Conservation (phyloP, 2,888 invertebrate genomes). For the Agapetus fuscipes region DNA sequence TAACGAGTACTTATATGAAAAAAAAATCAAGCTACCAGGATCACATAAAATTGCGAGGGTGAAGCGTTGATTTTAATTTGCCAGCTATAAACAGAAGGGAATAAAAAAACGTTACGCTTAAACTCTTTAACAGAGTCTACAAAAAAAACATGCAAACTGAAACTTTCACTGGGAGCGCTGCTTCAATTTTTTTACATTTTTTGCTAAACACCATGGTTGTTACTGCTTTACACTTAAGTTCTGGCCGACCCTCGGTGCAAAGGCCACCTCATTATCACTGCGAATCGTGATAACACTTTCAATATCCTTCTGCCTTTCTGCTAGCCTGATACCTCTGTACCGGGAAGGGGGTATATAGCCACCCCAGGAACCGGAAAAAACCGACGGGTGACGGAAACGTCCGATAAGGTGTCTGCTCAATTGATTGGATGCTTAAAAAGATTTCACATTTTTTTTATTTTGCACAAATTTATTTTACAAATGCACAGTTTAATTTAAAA, state of each 20-base stretch:
- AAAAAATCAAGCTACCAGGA: no score
- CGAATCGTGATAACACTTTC: conserved; percentile 21
- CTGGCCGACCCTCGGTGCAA: conserved; percentile 3
- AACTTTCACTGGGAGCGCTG: no score
- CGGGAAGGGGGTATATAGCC: neutral
- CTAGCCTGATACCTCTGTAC: neutral
- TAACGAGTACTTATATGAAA: no score
- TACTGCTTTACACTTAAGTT: no score
- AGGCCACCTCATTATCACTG: conserved; percentile 19
- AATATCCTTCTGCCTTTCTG: conserved; percentile 16
- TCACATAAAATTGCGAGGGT: neutral
- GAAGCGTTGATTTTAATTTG: conserved; percentile 14
- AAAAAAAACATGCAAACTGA: no score
- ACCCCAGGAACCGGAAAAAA: conserved; percentile 11
- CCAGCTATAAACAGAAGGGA: conserved; percentile 8
- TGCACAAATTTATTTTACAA: no score
- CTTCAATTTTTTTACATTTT: no score
- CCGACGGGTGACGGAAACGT: conserved; percentile 19
- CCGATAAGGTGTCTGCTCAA: conserved; percentile 11
- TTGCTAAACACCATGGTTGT: no score
- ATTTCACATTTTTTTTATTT: no score
- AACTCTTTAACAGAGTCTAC: no score
- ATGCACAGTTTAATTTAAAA: no score
- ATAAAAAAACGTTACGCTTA: conserved; percentile 5
- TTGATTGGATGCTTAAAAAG: conserved; percentile 15